Evolutionary conservation across 2,888 invertebrate genomes (phyloP), one percentile per base, ranked within the genome.

Genomic region (Dryocosmus kuriphilus): DNA sequence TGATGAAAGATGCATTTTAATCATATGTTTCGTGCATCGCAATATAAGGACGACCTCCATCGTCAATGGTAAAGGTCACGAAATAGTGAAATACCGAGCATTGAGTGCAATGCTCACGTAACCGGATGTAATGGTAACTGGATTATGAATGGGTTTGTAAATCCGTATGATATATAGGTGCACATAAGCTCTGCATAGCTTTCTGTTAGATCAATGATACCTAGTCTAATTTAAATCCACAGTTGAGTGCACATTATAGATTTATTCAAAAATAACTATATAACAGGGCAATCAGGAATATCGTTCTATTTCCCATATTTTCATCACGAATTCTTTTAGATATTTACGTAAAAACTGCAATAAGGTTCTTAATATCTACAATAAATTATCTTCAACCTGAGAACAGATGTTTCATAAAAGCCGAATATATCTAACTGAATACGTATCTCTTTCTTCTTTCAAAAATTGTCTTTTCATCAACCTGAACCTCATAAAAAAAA

Each of bases 71-170:
- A 67, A 67, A 67, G 67, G 30, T 41, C 57, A 46, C 27, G 46
- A 57, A 57, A 57, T 57, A 57, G 30, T 19, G 46, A 57, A 57
- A 57, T 57, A 57, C 14, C 14, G 57, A 57, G 46, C 46, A 67
- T 46, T 67, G 41, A 67, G 27, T 67, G 46, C 27, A 67, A 46
- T 46, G 46, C 30, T 67, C 46, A 67, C 67, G 67, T 67, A 67
- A 67, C 67, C 67, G 67, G 67, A 67, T 67, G 67, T 27, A 67
- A 67, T 67, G 67, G 41, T 67, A 67, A 67, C 41, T 67, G 67
- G 67, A 67, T 67, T 67, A 67, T 67, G 67, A 67, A 67, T 67
- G 46, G 46, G 46, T 51, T 67, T 67, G 46, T 46, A 67, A 67
- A 46, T 19, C 67, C 27, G 46, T 46, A 46, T 67, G 67, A 67